Evolutionary conservation across 2,888 invertebrate species (phyloP), one percentile per base, ranked within the genome.

Genomic region (Seira musarum): DNA sequence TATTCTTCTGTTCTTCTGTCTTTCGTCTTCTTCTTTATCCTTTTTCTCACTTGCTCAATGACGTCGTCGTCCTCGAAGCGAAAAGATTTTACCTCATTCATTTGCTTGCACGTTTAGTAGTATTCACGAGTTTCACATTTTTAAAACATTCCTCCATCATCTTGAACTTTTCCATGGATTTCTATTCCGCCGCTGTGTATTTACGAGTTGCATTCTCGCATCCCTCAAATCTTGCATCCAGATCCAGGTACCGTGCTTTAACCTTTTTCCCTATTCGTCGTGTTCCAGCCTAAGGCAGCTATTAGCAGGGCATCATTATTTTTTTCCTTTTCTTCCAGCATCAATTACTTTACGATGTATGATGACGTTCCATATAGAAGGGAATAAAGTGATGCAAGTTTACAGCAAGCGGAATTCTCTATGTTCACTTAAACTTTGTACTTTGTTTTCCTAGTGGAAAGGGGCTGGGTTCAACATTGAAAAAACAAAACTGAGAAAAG

Each of bases 1-100:
- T 30, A 30, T 30, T 76, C 78, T 35, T 73, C 53, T 21, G 21
- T 67, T 67, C 10, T 2, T 46, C 10, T 49, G 35, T 64, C 17
- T 21, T 72, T 6, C 64, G n/a, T 40, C 64, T 64, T 22, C 40
- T 63, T 64, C 24, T 46, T 19, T 25, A 24, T 25, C n/a, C 53
- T 53, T 17, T 15, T 53, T 15, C 17, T 53, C 19, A n/a, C 17
- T 17, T 65, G 30, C 17, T 8, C 17, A 6, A 25, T 35, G 15
- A n/a, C 24, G 21, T 2, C 30, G 35, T 65, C 46, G 46, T 30
- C 30, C 30, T 30, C 30, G 3, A 30, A 21, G 6, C 22, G 22
- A 21, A 21, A 6, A 15, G 24, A n/a, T 5, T 30, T 2, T 67
- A 21, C 24, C 19, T 22, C 10, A 30, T 17, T 21, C 57, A n/a